Conservation (phyloP, 2,113 vertebrate genomes). For the Vireo altiloquus region DNA sequence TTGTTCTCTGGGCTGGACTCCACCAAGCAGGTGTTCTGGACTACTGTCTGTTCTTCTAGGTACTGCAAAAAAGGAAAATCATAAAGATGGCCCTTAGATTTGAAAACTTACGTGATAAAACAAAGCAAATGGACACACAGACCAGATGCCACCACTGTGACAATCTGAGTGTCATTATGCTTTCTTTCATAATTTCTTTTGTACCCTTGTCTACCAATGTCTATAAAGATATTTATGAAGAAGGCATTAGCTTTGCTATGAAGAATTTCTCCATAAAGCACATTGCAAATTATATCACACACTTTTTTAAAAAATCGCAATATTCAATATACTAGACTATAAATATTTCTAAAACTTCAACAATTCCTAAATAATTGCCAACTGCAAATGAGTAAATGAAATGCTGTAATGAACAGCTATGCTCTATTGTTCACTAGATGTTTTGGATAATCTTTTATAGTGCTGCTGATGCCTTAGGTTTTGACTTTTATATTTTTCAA, state of each 20-base stretch:
- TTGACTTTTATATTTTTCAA: too few relatives aligned
- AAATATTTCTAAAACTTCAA: constrained; percentile 33
- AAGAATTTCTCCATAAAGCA: neutral
- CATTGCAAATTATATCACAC: neutral
- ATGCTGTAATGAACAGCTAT: constrained; percentile 35
- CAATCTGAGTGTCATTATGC: neutral
- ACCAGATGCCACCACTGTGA: neutral
- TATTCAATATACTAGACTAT: neutral
- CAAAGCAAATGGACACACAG: neutral
- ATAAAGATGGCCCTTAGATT: neutral
- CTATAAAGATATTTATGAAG: neutral
- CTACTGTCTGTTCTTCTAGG: neutral
- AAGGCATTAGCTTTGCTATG: neutral
- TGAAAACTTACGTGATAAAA: neutral
- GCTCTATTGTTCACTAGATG: constrained; percentile 56
- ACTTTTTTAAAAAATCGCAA: neutral
- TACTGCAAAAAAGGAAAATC: neutral
- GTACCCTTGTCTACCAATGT: neutral
- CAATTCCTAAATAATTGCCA: constrained; percentile 54
- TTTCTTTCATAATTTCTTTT: neutral
- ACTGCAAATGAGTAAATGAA: constrained; percentile 49
- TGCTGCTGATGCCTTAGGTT: too few relatives aligned
- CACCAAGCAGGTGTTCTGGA: neutral
- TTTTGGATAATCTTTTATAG: constrained; percentile 47
- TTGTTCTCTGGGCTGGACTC: neutral